Conservation (phyloP, 2,888 invertebrate species). For the Dryadula phaetusa region DNA sequence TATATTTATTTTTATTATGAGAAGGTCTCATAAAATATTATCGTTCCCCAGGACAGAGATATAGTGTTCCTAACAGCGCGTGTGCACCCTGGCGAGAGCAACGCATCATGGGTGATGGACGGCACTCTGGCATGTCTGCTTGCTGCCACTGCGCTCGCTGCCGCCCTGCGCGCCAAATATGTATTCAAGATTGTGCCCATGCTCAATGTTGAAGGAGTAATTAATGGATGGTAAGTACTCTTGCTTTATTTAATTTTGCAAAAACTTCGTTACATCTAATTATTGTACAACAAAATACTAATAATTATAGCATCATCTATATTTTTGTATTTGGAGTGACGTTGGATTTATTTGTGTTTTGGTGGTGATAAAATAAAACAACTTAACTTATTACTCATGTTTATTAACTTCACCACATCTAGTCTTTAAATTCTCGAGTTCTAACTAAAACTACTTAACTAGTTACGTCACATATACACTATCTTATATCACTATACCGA, state of each 20-base stretch:
- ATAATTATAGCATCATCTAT: no score
- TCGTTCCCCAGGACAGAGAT: conserved; percentile 81
- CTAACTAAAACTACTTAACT: conserved; percentile 80
- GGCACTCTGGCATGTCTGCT: conserved; percentile 89
- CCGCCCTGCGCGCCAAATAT: conserved; percentile 87
- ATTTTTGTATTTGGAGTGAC: no score
- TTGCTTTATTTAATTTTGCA: background rate
- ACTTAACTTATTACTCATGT: conserved; percentile 63
- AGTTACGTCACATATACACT: conserved; percentile 80
- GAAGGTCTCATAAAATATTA: background rate
- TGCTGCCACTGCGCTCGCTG: conserved; percentile 82
- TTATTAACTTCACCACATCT: conserved; percentile 80
- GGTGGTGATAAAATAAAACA: conserved; percentile 50
- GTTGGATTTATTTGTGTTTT: background rate
- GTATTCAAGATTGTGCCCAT: conserved; percentile 95
- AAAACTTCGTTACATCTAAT: no score
- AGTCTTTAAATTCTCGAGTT: conserved; percentile 80
- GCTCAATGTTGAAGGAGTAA: conserved; percentile 95
- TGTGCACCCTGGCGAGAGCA: conserved; percentile 95
- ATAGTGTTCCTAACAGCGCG: conserved; percentile 90
- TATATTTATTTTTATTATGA: no score
- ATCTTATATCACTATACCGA: conserved; percentile 71
- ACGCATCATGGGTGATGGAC: conserved; percentile 95
- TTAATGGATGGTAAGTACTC: conserved; percentile 91
- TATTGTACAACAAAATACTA: no score